Base-by-base conservation (phyloP, 1,140 invertebrate genomes). In the Neuroterus valhalla region DNA sequence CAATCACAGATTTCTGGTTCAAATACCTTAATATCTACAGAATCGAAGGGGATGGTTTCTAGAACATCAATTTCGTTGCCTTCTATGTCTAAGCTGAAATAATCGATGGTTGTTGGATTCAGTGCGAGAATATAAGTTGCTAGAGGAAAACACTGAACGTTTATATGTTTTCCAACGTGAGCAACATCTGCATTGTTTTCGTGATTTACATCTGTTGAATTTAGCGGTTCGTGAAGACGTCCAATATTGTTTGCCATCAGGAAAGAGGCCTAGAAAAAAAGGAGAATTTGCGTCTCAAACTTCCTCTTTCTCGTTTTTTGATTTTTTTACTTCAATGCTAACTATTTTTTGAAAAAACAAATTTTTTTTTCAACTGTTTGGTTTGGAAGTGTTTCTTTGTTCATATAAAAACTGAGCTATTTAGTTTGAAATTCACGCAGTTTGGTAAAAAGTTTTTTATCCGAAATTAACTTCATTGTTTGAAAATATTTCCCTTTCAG, bases 81-180 rank as follows among this genome's bases (percentile, higher is more conserved):
- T 82, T 92, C 92, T 4, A 92, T 83, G 75, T 91, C 91, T 12
- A 91, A 83, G 79, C 90, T 91, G 42, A 91, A 90, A 77, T 91
- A 91, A 82, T 91, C 87, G 3, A 91, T 77, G 2, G 84, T 81
- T 15, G 82, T 86, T 4, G 87, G 50, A 55, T 87, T 89, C 10
- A 90, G 78, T 10, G 92, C 91, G 15, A 88, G 76, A 19, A 92
- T 80, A 52, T 91, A 87, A 10, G 91, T 87, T 48, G 86, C 88
- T 0, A 92, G 80, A 10, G 92, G 92, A 71, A 92, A 90, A 79
- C 92, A 92, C 74, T 92, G 91, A 11, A 92, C 89, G 21, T 83
- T 71, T 3, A 88, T 78, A 55, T 84, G 82, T 14, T 19, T 19
- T 2, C 85, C 84, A 10, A 43, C 73, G 48, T 86, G 68, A n/a